Evolutionary conservation across 2,797 vertebrate species (phyloP), one percentile per base, ranked within the genome.

Genomic region (Micrastur ruficollis): DNA sequence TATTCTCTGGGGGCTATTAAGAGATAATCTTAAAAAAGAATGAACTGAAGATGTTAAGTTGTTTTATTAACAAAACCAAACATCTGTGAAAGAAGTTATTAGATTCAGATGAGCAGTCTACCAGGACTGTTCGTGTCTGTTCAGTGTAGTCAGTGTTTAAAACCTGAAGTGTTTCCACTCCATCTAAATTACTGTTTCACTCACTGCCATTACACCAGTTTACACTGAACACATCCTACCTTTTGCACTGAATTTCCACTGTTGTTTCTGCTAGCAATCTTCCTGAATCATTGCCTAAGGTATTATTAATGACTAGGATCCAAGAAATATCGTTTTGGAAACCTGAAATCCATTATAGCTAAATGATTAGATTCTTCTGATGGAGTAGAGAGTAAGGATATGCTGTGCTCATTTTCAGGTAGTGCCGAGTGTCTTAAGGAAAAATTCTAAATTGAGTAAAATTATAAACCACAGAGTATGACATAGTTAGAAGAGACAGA

Each of bases 371-470:
- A 56, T 38, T 56, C 12, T 75, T 61, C 27, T 61, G 44, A 47
- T 6, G 0, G 0, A 55, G 32, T 8, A 61, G 17, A 66, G 25
- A 23, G n/a, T 8, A 19, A 22, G 72, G 29, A 55, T 31, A 23
- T 8, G 14, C 22, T 67, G 26, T 14, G 62, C 36, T 25, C 29
- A 19, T n/a, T 81, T 27, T 38, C 61, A 38, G 14, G 19, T 15
- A 21, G 38, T 15, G 27, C 26, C 20, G 7, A 42, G 10, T 10
- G 11, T 46, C 55, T 70, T 11, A 25, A 70, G 11, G 40, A 61
- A 70, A 63, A 62, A 34, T 17, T 7, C 36, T 3, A 13, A 40
- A 49, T 9, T 11, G 11, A 65, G 11, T n/a, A 22, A 59, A 50
- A 34, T 38, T 73, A 25, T 22, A 36, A 58, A 40, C 10, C 13